Evolutionary conservation across 1,140 invertebrate species (phyloP).

Genomic region (Brachionus calyciflorus): DNA sequence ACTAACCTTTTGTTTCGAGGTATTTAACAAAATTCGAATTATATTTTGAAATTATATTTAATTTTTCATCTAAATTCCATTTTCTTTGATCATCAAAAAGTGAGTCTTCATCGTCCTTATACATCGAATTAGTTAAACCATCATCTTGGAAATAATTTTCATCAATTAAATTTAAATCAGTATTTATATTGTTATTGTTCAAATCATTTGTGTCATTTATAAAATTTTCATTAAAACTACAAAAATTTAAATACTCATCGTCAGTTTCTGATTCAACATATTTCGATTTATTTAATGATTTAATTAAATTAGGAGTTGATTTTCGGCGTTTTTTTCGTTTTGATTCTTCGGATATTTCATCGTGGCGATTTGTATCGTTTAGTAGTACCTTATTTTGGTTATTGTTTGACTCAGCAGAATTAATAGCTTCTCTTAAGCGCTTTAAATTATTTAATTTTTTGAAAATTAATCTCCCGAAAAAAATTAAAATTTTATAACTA

Average conservation of each 20-base stretch:
- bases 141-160: not conserved
- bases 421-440: conserved; percentile 27
- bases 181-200: not conserved
- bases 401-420: not conserved
- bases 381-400: no score
- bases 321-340: conserved; percentile 26
- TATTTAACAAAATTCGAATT: conserved; percentile 32
- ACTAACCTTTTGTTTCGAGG: conserved; percentile 27
- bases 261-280: conserved; percentile 17
- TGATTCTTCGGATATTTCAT: not conserved
- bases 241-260: conserved; percentile 29
- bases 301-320: not conserved
- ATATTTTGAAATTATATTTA: conserved; percentile 15
- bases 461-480: not conserved
- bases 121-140: not conserved
- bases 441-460: not conserved
- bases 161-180: no score
- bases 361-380: not conserved
- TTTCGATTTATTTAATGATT: conserved; percentile 1
- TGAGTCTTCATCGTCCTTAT: not conserved
- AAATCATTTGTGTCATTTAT: not conserved
- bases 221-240: not conserved
- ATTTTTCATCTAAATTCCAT: conserved; percentile 31
- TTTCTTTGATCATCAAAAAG: conserved; percentile 25
- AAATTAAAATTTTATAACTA: not conserved